Evolutionary conservation across 1,140 invertebrate species (phyloP).

Genomic region (Episyrphus balteatus): DNA sequence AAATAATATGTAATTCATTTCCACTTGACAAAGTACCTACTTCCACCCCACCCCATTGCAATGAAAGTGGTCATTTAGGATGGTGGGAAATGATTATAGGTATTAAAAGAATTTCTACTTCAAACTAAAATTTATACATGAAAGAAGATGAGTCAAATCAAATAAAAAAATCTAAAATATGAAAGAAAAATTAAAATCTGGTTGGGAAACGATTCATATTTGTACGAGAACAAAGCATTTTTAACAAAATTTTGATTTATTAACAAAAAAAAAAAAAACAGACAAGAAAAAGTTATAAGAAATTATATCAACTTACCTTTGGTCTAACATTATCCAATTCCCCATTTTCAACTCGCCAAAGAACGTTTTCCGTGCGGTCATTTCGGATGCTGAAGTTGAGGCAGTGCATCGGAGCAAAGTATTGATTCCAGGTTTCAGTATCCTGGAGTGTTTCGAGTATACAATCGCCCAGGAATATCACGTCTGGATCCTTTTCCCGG

Average conservation of each 20-base stretch:
- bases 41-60: no score
- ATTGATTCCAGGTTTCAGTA: constrained; percentile 71
- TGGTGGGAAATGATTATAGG: no score
- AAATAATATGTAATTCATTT: no score
- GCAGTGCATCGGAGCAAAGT: constrained; percentile 77
- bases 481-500: constrained; percentile 77
- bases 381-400: constrained; percentile 84
- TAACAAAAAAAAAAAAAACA: not conserved
- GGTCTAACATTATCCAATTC: constrained; percentile 78
- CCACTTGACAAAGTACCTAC: no score
- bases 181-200: no score
- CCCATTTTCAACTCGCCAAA: constrained; percentile 81
- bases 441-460: constrained; percentile 66
- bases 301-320: constrained; percentile 47
- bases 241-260: constrained; percentile 1
- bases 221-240: no score
- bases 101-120: no score
- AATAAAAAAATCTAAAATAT: no score
- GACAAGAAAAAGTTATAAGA: not conserved
- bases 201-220: no score
- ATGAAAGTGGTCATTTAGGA: no score
- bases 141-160: no score
- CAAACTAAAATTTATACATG: no score
- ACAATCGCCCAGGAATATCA: constrained; percentile 84
- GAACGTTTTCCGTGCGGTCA: constrained; percentile 75